Evolutionary conservation across 2,888 invertebrate species (phyloP).

Genomic region (Scaptomyza tumidula): DNA sequence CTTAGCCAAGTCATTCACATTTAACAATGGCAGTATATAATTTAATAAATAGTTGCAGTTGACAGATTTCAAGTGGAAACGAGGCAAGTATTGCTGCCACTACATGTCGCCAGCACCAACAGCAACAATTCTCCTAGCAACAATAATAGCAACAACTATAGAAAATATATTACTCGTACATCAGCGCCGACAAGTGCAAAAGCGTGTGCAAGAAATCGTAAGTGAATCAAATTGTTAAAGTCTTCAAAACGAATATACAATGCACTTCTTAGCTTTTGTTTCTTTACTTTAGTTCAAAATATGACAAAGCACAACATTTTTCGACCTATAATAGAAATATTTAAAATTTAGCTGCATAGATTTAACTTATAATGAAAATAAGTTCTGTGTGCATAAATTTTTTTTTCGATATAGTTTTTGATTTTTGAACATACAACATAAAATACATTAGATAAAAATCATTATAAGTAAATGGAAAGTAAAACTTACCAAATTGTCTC

Average conservation of each 20-base stretch:
- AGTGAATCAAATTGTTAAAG: conserved; percentile 3
- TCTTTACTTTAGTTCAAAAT: too few relatives aligned
- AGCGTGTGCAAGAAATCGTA: conserved; percentile 68
- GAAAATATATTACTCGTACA: conserved; percentile 46
- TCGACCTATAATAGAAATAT: too few relatives aligned
- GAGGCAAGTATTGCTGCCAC: conserved; percentile 42
- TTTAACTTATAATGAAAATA: too few relatives aligned
- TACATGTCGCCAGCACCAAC: conserved; percentile 39
- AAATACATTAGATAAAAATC: too few relatives aligned
- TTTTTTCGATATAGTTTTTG: too few relatives aligned
- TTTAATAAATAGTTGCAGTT: conserved; percentile 80
- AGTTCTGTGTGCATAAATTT: too few relatives aligned
- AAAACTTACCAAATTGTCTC: too few relatives aligned
- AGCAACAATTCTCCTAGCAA: conserved; percentile 22
- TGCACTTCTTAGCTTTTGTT: conserved; percentile 24
- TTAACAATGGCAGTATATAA: conserved; percentile 74
- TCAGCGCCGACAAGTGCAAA: conserved; percentile 66
- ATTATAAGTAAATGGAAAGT: too few relatives aligned
- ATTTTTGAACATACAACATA: too few relatives aligned
- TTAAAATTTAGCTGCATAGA: too few relatives aligned
- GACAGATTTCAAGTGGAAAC: conserved; percentile 76
- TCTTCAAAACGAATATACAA: neutral
- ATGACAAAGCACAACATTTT: too few relatives aligned
- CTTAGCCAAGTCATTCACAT: conserved; percentile 52
- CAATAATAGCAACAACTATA: conserved; percentile 42